Evolutionary conservation across 2,797 vertebrate species (phyloP).

Genomic region (Ctenopoma kingsleyae): DNA sequence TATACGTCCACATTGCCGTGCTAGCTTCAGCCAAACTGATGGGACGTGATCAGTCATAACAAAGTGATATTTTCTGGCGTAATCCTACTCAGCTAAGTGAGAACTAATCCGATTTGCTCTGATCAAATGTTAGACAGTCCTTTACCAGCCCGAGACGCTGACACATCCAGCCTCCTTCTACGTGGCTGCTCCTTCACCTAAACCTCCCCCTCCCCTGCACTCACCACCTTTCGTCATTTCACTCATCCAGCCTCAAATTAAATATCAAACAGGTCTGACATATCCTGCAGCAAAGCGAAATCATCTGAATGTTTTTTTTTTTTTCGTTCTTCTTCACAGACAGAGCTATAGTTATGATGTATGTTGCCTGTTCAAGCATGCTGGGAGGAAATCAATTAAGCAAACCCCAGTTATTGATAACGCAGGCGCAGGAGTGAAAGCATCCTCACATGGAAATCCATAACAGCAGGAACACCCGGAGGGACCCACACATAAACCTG

Average conservation of each 20-base stretch:
- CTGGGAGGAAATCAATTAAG: constrained; percentile 82
- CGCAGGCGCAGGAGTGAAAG: constrained; percentile 62
- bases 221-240: constrained; percentile 19
- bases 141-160: constrained; percentile 47
- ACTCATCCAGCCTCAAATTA: constrained; percentile 64
- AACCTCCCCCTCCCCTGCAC: not conserved
- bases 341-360: constrained; percentile 57
- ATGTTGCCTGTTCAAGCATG: constrained; percentile 68
- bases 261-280: constrained; percentile 56
- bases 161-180: constrained; percentile 56
- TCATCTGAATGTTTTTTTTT: constrained; percentile 34
- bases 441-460: constrained; percentile 77
- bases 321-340: constrained; percentile 32
- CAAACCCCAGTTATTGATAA: constrained; percentile 79
- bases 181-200: constrained; percentile 28
- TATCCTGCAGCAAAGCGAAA: constrained; percentile 51
- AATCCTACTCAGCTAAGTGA: constrained; percentile 84
- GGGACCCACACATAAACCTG: constrained; percentile 23
- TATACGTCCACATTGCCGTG: constrained; percentile 25
- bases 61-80: constrained; percentile 80
- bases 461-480: constrained; percentile 58
- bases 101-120: constrained; percentile 80
- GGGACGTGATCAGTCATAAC: constrained; percentile 83
- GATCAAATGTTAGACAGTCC: constrained; percentile 77
- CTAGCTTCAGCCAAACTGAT: constrained; percentile 49